Conservation (phyloP, 2,113 vertebrate genomes). For the Artemisiospiza belli region DNA sequence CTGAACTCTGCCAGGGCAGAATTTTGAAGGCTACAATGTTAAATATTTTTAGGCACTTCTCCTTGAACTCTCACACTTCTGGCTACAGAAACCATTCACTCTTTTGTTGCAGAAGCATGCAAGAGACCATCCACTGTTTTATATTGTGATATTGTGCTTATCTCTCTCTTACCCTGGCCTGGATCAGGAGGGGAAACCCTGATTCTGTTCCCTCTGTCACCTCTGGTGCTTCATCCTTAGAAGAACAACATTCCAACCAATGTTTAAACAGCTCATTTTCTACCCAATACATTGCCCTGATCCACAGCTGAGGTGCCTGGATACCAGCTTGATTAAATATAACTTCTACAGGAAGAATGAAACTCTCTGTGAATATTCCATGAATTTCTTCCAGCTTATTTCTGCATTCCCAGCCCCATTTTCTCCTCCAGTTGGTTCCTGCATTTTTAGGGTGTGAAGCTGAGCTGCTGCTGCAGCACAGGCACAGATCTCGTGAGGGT, state of each 20-base stretch:
- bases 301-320: neutral
- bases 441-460: neutral
- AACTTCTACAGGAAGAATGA: neutral
- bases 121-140: neutral
- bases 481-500: neutral
- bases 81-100: neutral
- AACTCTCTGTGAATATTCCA: neutral
- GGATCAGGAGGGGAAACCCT: neutral
- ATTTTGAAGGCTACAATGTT: neutral
- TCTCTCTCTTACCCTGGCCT: neutral
- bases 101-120: neutral
- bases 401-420: neutral
- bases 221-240: neutral
- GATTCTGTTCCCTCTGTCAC: neutral
- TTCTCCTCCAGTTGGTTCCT: neutral
- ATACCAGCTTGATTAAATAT: neutral
- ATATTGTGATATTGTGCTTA: neutral
- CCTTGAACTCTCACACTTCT: neutral
- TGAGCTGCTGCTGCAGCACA: neutral
- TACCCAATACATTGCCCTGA: fast-evolving
- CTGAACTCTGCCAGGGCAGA: neutral
- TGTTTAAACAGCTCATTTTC: neutral
- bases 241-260: neutral
- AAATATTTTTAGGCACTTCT: neutral
- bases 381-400: neutral